A percentile compares a stretch with the other conserved stretches of the same genome.
Evolutionary conservation across 2,888 invertebrate species (phyloP).

Genomic region (Baccha elongata): DNA sequence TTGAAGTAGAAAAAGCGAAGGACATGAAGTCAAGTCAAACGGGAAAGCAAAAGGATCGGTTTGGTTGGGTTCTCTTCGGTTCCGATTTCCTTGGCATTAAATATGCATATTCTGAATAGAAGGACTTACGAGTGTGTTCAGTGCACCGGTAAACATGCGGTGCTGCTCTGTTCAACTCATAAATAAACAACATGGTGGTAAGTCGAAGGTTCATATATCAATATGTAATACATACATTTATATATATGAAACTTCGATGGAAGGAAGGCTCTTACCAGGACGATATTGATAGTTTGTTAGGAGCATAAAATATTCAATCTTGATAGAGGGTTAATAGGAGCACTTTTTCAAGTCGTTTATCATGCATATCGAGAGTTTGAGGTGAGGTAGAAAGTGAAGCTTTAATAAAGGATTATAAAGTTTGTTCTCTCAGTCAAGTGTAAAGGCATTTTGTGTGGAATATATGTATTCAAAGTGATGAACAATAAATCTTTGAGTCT

Average conservation of each 20-base stretch:
- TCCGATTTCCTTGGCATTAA: slow-evolving; percentile 59
- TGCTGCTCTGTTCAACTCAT: slow-evolving; percentile 58
- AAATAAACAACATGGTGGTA: slow-evolving; percentile 62
- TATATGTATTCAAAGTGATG: slow-evolving; percentile 20
- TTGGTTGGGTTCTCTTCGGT: slow-evolving; percentile 4
- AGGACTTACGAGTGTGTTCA: slow-evolving; percentile 41
- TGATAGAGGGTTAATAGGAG: slow-evolving; percentile 59
- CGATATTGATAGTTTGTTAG: slow-evolving; percentile 60
- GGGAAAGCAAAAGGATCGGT: slow-evolving; percentile 31
- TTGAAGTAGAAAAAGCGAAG: neutral
- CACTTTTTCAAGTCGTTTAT: slow-evolving; percentile 70
- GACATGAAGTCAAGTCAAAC: slow-evolving; percentile 40
- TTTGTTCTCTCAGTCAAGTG: slow-evolving; percentile 10
- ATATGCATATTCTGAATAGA: slow-evolving; percentile 59
- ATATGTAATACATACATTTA: neutral
- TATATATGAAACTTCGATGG: neutral
- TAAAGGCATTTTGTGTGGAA: slow-evolving; percentile 30
- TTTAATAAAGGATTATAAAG: slow-evolving; percentile 46
- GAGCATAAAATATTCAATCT: slow-evolving; percentile 70
- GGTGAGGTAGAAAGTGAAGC: slow-evolving; percentile 16
- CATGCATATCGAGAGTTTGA: slow-evolving; percentile 43
- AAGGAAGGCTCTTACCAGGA: slow-evolving; percentile 33
- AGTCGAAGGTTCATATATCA: slow-evolving; percentile 37
- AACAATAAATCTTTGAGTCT: slow-evolving; percentile 20
- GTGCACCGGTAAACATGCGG: slow-evolving; percentile 59